Base-by-base conservation (phyloP, 2,888 invertebrate genomes). In the Lithophane semibrunnea region DNA sequence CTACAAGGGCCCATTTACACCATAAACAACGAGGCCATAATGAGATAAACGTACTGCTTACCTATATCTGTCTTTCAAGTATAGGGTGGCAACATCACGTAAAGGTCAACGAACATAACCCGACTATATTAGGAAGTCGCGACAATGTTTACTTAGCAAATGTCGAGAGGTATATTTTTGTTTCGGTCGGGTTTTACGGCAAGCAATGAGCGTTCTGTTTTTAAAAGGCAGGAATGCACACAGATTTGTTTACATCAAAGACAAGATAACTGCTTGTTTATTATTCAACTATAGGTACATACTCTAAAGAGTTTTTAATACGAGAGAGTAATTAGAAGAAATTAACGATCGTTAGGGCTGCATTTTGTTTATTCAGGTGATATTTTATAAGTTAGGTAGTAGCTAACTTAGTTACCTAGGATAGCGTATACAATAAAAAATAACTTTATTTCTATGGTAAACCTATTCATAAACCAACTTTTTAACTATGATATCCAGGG, bases 71-170 rank as follows among this genome's bases (percentile, higher is more conserved):
- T 79, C 79, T 66, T 81, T 85, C 89, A 83, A 75, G 73, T 77
- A 69, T 83, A 79, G 74, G 73, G 80, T 87, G 64, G 80, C 81
- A 88, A 88, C 89, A 84, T 83, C 80, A 83, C 74, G 80, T 69
- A 86, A 90, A 92, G 94, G 93, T 94, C 94, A 94, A 94, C 83
- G 95, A 89, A 90, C 92, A 89, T 91, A 86, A 93, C 73, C 89
- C 91, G 75, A 76, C 83, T 29, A 83, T 90, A 86, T 88, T 81
- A 13, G 10, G 86, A 83, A 86, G 89, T 75, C 74, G 44, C 24
- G 29, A 44, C 70, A 66, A 12, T 73, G 72, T 73, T 71, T 42
- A 52, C 64, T 64, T 54, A 54, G 24, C n/a, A 18, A 56, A 49
- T 16, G 58, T 21, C 42, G 37, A 10, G 66, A 64, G 42, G 42